Base-by-base conservation (phyloP, 1,140 invertebrate species). In the Drosophila gunungcola region DNA sequence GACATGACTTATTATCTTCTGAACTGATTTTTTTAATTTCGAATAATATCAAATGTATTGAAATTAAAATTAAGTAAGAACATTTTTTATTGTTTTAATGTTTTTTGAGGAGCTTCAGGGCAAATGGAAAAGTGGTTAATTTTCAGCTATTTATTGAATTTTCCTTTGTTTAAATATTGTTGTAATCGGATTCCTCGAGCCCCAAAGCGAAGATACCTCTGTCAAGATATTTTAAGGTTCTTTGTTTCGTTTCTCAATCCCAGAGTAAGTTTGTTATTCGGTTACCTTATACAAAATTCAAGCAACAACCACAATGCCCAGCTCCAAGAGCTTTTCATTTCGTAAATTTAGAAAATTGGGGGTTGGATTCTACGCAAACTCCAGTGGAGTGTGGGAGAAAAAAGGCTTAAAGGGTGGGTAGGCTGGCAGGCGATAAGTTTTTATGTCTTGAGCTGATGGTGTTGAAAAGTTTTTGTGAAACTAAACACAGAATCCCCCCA, bases 391-490 rank as follows among this genome's bases (percentile, higher is more conserved):
- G 48, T 9, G 63, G 43, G 41, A 4, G 10, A 13, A 34, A 34
- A 21, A 25, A 42, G 54, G 48, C 29, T 52, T 39, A 41, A 29
- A 36, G 53, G 74, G 58, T 64, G 61, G 58, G 60, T 73, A 69
- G 56, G 52, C 42, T 36, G 73, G 63, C 80, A 70, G 83, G 84
- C 84, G 80, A 90, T 89, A 88, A 89, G 84, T 88, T 88, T 88
- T 88, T 80, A 88, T 88, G 84, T 88, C 84, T 88, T 88, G 80
- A 88, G 84, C 84, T 88, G 84, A 88, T 88, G 84, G 85, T 82
- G 80, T 88, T 84, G 84, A 89, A 88, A 88, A 88, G 65, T 89
- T 89, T 88, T 84, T 79, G 58, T 77, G 49, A 73, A 80, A 77
- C 84, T 80, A 77, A 42, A 65, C 45, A 53, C 61, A 65, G 60